Base-by-base conservation (phyloP, 2,888 invertebrate genomes). In the Pterostichus madidus region DNA sequence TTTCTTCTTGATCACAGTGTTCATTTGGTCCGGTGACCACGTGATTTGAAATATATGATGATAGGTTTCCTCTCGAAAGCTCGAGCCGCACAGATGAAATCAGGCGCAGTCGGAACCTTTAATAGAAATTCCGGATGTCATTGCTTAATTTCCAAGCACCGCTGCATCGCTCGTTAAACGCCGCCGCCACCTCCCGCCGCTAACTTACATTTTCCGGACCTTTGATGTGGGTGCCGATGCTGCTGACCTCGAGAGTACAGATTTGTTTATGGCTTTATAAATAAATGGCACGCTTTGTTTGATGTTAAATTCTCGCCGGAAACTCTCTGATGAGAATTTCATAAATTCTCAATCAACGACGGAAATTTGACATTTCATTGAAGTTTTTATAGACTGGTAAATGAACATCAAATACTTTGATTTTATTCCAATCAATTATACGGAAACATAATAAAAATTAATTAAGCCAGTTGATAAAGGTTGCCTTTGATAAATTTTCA, bases 11-110 rank as follows among this genome's bases (percentile, higher is more conserved):
- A 39, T 39, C 39, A 39, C 39, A 39, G 39, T 64, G 68, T 64
- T 79, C 61, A 79, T 79, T 79, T 79, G 79, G 64, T 64, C 64
- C 46, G 11, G 61, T 59, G 49, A 49, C 31, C 79, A 32, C 61
- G 64, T 49, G 79, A 79, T 79, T 59, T 79, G 79, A 79, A 79
- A 79, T 79, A 79, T 79, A 79, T 79, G 79, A 79, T 79, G 79
- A 79, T 64, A 79, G 64, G 64, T 64, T 79, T 49, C 64, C 64
- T 59, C 46, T 79, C 53, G 15, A 39, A 59, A 79, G 24, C 44
- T 49, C 64, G 46, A 64, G 44, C 64, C 10, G 8, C 44, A 32
- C 49, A 49, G 79, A 64, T 79, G 64, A 64, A 79, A 79, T 79
- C 79, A 64, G 64, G 35, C 53, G 76, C 8, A 35, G 24, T 15